A percentile compares a stretch with the other conserved stretches of the same genome.
phyloP scores from a whole-genome alignment of 2,797 vertebrate species.

The Fistularia tabacaria region DNA sequence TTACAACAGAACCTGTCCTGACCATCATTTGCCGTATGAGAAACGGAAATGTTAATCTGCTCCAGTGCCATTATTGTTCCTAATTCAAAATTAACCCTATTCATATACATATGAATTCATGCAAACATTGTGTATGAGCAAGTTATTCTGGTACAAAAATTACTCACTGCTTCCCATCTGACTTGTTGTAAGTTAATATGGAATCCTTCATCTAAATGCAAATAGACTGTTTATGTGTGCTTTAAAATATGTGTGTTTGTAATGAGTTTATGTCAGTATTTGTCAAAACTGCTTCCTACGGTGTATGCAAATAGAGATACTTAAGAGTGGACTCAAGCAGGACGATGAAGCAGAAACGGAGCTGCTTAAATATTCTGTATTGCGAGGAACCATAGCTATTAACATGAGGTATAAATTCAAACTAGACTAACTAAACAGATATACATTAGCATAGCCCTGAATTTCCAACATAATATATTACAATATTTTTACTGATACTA shows the following conservation, averaged over 20 bases:
- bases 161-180: slow-evolving; percentile 16
- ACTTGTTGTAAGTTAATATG: slow-evolving; percentile 32
- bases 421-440: slow-evolving; percentile 55
- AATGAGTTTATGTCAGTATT: slow-evolving; percentile 50
- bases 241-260: slow-evolving; percentile 52
- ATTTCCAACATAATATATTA: slow-evolving; percentile 42
- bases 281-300: slow-evolving; percentile 53
- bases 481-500: slow-evolving; percentile 31
- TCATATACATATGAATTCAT: slow-evolving; percentile 9
- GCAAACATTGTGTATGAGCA: slow-evolving; percentile 9
- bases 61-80: slow-evolving; percentile 15
- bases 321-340: background rate
- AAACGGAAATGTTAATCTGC: slow-evolving; percentile 12
- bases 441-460: slow-evolving; percentile 55
- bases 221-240: slow-evolving; percentile 56
- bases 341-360: slow-evolving; percentile 12
- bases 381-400: slow-evolving; percentile 33
- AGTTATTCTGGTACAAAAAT: slow-evolving; percentile 14
- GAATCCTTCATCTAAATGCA: slow-evolving; percentile 67
- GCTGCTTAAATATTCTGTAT: slow-evolving; percentile 34
- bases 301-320: slow-evolving; percentile 43
- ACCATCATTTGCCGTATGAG: background rate
- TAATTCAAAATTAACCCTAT: slow-evolving; percentile 8
- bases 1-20: slow-evolving; percentile 1
- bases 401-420: slow-evolving; percentile 62